These are phyloP conservation scores for Phymatocera aterrima DNA, from an alignment of 2,888 invertebrate species.

Conservation along the genomic window DNA sequence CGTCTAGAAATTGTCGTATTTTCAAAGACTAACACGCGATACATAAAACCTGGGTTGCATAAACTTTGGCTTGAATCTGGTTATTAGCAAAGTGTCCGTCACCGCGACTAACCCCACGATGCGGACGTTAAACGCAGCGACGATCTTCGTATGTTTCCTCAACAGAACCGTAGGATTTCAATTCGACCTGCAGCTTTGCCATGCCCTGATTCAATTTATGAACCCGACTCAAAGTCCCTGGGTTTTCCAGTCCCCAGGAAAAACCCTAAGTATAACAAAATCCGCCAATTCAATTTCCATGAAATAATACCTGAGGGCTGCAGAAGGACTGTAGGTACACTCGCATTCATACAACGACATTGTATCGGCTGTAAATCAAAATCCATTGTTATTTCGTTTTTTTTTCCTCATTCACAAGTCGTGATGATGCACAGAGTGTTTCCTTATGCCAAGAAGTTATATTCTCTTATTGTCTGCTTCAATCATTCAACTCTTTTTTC, in stretches of 20 bases:
- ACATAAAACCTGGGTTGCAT: slow-evolving; percentile 20
- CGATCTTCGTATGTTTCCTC: background rate
- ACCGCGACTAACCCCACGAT: background rate
- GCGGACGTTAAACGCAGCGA: background rate
- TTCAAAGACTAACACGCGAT: slow-evolving; percentile 22
- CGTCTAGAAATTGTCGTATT: slow-evolving; percentile 35
- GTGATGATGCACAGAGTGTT: background rate
- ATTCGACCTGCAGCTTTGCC: background rate
- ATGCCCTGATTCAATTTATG: slow-evolving; percentile 3
- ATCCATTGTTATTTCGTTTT: too few species aligned
- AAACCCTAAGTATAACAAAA: background rate
- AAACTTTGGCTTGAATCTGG: slow-evolving; percentile 20
- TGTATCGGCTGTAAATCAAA: background rate
- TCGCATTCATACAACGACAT: background rate
- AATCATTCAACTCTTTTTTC: background rate
- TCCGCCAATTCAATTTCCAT: background rate
- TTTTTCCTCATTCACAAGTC: too few species aligned
- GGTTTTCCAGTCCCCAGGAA: slow-evolving; percentile 6
- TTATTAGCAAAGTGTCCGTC: slow-evolving; percentile 37
- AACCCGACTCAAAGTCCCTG: background rate
- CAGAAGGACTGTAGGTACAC: too few species aligned
- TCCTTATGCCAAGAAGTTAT: background rate
- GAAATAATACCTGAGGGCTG: background rate
- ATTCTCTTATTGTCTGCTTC: background rate
- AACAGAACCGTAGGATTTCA: too few species aligned